A percentile compares a stretch with the other conserved stretches of the same genome.
Evolutionary conservation across 1,140 invertebrate species (phyloP).

Genomic region (Andrena cerasifolii): DNA sequence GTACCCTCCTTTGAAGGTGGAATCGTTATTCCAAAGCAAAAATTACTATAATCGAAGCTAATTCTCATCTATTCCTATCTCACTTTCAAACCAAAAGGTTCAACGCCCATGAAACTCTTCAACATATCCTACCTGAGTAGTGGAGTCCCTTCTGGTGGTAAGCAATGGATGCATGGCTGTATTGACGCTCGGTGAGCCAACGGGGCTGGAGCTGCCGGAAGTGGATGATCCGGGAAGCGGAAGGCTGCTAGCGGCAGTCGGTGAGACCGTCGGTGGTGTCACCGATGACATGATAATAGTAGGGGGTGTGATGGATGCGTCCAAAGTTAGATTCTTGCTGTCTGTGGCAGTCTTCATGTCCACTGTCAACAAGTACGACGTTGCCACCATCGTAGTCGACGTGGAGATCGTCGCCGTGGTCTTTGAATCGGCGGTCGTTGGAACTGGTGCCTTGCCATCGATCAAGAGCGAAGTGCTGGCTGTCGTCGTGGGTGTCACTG

Average conservation of each 20-base stretch:
- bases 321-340: conserved; percentile 64
- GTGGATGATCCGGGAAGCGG: conserved; percentile 78
- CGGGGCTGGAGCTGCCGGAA: conserved; percentile 78
- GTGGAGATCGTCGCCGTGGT: conserved; percentile 31
- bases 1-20: no score
- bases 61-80: no score
- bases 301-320: conserved; percentile 86
- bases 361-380: conserved; percentile 72
- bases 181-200: conserved; percentile 81
- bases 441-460: conserved; percentile 36
- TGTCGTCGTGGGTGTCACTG: conserved; percentile 44
- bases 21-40: neutral
- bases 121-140: conserved; percentile 86
- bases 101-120: neutral
- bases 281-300: conserved; percentile 92
- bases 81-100: no score
- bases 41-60: no score
- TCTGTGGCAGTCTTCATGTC: conserved; percentile 68
- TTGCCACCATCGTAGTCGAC: conserved; percentile 27
- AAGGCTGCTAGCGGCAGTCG: conserved; percentile 81
- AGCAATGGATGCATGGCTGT: conserved; percentile 85
- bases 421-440: conserved; percentile 45
- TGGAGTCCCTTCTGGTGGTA: conserved; percentile 89
- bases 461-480: conserved; percentile 39
- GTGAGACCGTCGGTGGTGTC: conserved; percentile 90